Conservation (phyloP, 2,888 invertebrate genomes). For the Notocelia uddmanniana region DNA sequence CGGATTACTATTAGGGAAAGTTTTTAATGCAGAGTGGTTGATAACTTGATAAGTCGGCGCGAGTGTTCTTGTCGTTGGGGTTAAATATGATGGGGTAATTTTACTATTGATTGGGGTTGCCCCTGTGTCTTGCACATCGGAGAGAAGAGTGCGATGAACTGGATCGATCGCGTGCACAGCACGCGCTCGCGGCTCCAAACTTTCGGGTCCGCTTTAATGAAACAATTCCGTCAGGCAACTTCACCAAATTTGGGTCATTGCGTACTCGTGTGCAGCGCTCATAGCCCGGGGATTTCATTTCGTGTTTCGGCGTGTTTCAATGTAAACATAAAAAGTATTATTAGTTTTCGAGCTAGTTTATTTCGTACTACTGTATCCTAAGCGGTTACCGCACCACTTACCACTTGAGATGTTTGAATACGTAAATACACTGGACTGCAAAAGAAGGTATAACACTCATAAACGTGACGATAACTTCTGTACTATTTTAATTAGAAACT, state of each 20-base stretch:
- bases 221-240: conserved; percentile 73
- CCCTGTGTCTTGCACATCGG: conserved; percentile 61
- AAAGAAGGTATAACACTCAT: too few species aligned
- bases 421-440: too few species aligned
- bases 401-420: conserved; percentile 6
- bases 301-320: conserved; percentile 42
- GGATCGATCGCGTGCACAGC: conserved; percentile 70
- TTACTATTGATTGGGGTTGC: conserved; percentile 61
- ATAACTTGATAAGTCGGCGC: conserved; percentile 57
- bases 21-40: conserved; percentile 79
- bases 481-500: too few species aligned
- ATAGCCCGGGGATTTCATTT: conserved; percentile 50
- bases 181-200: conserved; percentile 69
- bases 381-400: background rate
- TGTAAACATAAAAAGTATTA: conserved; percentile 48
- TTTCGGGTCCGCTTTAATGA: conserved; percentile 80
- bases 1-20: conserved; percentile 84
- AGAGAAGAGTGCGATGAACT: conserved; percentile 73
- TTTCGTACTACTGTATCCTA: conserved; percentile 1
- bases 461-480: too few species aligned
- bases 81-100: conserved; percentile 67
- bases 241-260: conserved; percentile 76
- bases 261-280: conserved; percentile 66
- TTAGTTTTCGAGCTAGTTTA: conserved; percentile 26
- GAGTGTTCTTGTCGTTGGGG: conserved; percentile 67